Conservation (phyloP, 1,140 invertebrate genomes). For the Zaprionus taronus region DNA sequence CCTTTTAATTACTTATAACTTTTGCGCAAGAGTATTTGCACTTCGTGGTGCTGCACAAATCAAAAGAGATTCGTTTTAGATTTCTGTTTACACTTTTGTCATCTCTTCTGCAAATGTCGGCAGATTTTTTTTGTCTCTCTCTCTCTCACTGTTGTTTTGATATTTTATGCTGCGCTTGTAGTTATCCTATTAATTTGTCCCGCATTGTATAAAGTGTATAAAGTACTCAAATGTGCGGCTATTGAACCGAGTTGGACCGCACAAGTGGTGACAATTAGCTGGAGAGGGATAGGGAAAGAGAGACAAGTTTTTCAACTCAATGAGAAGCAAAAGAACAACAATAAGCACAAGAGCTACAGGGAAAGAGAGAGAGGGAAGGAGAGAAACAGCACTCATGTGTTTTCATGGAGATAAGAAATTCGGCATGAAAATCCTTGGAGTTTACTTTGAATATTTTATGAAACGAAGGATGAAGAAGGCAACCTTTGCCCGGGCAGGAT, state of each 20-base stretch:
- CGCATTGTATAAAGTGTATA: slow-evolving; percentile 1
- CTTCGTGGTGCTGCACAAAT: not conserved
- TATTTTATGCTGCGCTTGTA: slow-evolving; percentile 49
- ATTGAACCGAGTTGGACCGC: slow-evolving; percentile 55
- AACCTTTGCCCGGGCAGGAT: slow-evolving; percentile 34
- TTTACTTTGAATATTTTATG: slow-evolving; percentile 74
- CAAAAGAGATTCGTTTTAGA: slow-evolving; percentile 31
- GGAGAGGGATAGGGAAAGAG: not conserved
- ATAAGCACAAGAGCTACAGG: not conserved
- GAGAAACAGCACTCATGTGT: slow-evolving; percentile 20
- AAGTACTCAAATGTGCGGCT: slow-evolving; percentile 33
- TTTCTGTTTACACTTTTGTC: slow-evolving; percentile 63
- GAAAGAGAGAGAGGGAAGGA: not conserved
- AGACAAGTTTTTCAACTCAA: slow-evolving; percentile 59
- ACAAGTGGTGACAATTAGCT: slow-evolving; percentile 7
- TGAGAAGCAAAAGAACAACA: slow-evolving; percentile 43
- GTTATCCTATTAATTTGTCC: slow-evolving; percentile 29
- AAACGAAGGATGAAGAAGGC: slow-evolving; percentile 9
- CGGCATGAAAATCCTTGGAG: slow-evolving; percentile 45
- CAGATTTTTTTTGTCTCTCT: slow-evolving; percentile 32
- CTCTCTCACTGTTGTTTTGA: slow-evolving; percentile 38
- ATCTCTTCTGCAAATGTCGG: slow-evolving; percentile 40
- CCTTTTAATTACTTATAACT: not conserved
- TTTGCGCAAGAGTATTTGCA: slow-evolving; percentile 17
- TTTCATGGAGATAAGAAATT: slow-evolving; percentile 41